Conservation (phyloP, 2,888 invertebrate genomes). For the Gortyna flavago region DNA sequence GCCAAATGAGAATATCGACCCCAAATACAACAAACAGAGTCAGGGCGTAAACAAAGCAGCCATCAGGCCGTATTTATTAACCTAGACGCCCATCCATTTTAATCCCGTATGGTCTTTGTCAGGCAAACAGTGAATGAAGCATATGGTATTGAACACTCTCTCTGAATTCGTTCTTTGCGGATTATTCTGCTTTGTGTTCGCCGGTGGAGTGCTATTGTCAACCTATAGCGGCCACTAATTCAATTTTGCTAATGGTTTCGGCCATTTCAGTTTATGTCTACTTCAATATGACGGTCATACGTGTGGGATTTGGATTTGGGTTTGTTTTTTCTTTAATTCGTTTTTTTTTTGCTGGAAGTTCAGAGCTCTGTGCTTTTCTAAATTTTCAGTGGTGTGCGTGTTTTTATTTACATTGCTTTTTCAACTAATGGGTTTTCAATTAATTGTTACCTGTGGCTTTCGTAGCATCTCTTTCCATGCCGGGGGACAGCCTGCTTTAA, state of each 20-base stretch:
- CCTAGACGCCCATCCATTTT: constrained; percentile 54
- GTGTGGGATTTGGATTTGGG: constrained; percentile 43
- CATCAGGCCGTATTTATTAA: constrained; percentile 48
- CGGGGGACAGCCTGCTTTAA: neutral
- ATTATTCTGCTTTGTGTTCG: constrained; percentile 71
- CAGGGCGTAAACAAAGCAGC: constrained; percentile 37
- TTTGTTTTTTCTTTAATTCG: neutral
- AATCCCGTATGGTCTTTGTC: constrained; percentile 62
- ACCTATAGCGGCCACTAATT: constrained; percentile 79
- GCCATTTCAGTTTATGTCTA: constrained; percentile 69
- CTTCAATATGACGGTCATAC: constrained; percentile 23
- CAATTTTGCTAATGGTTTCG: constrained; percentile 81
- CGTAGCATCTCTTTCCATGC: neutral
- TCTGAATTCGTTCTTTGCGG: constrained; percentile 68
- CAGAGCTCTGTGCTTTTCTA: neutral
- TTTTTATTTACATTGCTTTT: neutral
- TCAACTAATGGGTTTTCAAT: neutral
- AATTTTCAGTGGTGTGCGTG: neutral
- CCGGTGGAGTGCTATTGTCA: constrained; percentile 76
- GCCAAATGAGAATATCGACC: constrained; percentile 26
- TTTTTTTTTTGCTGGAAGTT: too few species aligned
- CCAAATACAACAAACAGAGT: constrained; percentile 34
- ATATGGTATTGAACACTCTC: constrained; percentile 55
- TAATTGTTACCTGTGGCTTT: neutral
- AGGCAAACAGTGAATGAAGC: constrained; percentile 60